These are phyloP conservation scores for Heliconius melpomene DNA, from an alignment of 1,140 invertebrate genomes.

Conservation along the genomic window DNA sequence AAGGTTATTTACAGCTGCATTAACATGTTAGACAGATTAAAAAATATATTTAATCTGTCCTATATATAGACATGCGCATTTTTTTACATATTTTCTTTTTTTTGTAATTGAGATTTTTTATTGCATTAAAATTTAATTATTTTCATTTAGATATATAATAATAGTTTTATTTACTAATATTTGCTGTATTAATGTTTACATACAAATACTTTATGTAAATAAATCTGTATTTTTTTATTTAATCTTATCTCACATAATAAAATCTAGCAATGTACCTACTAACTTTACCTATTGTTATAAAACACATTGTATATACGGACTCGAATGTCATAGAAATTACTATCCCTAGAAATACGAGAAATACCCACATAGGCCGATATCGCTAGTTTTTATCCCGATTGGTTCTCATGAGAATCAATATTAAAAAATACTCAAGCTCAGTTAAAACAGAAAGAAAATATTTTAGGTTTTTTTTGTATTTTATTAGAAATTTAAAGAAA, in stretches of 20 bases:
- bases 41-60: slow-evolving; percentile 33
- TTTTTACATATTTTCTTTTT: background rate
- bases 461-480: too few species aligned
- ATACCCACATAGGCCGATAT: background rate
- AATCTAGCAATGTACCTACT: background rate
- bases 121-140: too few species aligned
- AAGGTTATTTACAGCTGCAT: slow-evolving; percentile 47
- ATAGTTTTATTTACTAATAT: too few species aligned
- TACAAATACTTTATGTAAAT: background rate
- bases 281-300: too few species aligned
- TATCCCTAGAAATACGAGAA: too few species aligned
- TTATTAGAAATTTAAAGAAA: too few species aligned
- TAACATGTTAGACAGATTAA: slow-evolving; percentile 39
- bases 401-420: background rate
- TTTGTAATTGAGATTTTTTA: background rate
- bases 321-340: too few species aligned
- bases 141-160: too few species aligned
- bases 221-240: background rate
- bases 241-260: slow-evolving; percentile 3
- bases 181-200: too few species aligned
- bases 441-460: too few species aligned
- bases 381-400: background rate
- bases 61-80: slow-evolving; percentile 25
- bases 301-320: too few species aligned
- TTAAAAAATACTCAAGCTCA: background rate